These are phyloP conservation scores for Plagodis dolabraria DNA, from an alignment of 2,888 invertebrate genomes.

Conservation along the genomic window DNA sequence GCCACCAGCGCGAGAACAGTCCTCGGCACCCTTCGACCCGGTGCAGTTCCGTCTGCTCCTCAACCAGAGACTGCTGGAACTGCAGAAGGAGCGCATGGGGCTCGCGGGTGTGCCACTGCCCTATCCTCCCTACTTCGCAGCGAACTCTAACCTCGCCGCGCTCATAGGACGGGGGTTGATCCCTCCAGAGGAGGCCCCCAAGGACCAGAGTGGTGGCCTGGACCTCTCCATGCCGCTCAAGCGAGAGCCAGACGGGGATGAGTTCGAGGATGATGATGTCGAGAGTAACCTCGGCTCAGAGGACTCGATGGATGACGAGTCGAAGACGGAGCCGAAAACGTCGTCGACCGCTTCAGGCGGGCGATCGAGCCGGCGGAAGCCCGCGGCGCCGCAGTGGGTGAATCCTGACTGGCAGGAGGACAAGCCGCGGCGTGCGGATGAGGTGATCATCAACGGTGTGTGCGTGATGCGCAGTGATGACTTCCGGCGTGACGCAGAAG, in stretches of 20 bases:
- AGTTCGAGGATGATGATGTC: slow-evolving; percentile 92
- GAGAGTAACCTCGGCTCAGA: slow-evolving; percentile 91
- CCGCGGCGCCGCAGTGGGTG: slow-evolving; percentile 98
- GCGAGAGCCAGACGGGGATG: slow-evolving; percentile 90
- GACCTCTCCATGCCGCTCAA: slow-evolving; percentile 95
- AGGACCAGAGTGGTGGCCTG: slow-evolving; percentile 93
- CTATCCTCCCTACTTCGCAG: slow-evolving; percentile 91
- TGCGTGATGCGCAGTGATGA: slow-evolving; percentile 95
- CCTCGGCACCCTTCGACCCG: slow-evolving; percentile 93
- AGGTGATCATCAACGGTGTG: slow-evolving; percentile 96
- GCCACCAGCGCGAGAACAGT: slow-evolving; percentile 90
- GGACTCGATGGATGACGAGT: slow-evolving; percentile 84
- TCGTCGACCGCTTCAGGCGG: slow-evolving; percentile 71
- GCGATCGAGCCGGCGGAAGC: slow-evolving; percentile 91
- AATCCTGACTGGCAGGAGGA: slow-evolving; percentile 96
- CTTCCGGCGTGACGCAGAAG: slow-evolving; percentile 86
- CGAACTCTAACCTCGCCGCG: slow-evolving; percentile 90
- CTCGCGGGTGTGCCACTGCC: slow-evolving; percentile 90
- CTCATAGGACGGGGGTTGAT: slow-evolving; percentile 88
- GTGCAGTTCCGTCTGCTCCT: slow-evolving; percentile 95
- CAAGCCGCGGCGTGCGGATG: slow-evolving; percentile 85
- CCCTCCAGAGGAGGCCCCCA: slow-evolving; percentile 85
- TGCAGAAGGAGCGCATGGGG: slow-evolving; percentile 94
- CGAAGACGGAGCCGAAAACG: slow-evolving; percentile 85
- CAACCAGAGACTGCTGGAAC: slow-evolving; percentile 94